Evolutionary conservation across 2,888 invertebrate genomes (phyloP), one percentile per base, ranked within the genome.

Genomic region (Rhimphoctona megacephalus): DNA sequence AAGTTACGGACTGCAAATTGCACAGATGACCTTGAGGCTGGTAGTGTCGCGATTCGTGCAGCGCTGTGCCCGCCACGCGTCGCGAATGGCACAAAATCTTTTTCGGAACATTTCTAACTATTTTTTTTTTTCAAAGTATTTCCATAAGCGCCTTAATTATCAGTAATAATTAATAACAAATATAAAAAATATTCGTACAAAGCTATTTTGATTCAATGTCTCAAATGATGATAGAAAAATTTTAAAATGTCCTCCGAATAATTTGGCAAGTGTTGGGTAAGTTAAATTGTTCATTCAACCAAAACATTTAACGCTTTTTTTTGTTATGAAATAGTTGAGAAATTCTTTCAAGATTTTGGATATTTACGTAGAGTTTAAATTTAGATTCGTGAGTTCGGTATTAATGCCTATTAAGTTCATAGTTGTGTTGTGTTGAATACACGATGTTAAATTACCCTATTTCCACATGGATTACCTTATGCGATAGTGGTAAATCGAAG

Each of bases 401-500:
- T 22, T 54, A 54, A 54, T 54, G 8, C 52, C 52, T 54, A n/a
- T 54, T 25, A n/a, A 54, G 54, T 2, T 9, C 9, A 22, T 54
- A 3, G 7, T 33, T 33, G 33, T 33, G 30, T 33, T 30, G 11
- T 33, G 1, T 33, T 39, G 19, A 19, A n/a, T n/a, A 19, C 70
- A 67, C 70, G 77, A 77, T 81, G 76, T 67, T 66, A 30, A 19
- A 67, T 67, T 85, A 39, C 64, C 73, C 85, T 67, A 85, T 81
- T 66, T 80, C 82, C 81, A 76, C 80, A 54, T 70, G 78, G 76
- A 82, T 66, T 81, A 83, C 70, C 54, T 78, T 64, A 85, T 76
- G 83, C 85, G 81, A 85, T 73, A 83, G 87, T 86, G 81, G 72
- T 49, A 46, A 85, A 69, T 85, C 70, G 70, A 80, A 85, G 83